Conservation (phyloP, 2,113 vertebrate species). For the Corapipo altera region DNA sequence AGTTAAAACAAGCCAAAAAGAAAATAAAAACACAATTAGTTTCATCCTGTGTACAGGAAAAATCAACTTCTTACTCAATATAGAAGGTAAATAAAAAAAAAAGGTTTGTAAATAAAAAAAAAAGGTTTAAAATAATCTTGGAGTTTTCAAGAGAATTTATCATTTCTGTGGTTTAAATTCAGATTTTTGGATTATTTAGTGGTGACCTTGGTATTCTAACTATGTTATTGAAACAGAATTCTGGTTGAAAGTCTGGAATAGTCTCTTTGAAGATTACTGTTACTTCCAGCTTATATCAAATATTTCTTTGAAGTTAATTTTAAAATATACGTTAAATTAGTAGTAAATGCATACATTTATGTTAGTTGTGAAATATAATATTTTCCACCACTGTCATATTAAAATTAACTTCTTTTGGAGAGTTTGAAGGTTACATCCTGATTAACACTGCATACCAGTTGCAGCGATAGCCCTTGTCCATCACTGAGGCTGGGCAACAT, state of each 20-base stretch:
- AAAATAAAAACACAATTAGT: neutral
- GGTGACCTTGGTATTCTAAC: neutral
- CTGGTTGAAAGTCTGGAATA: neutral
- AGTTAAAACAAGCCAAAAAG: neutral
- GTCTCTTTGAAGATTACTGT: neutral
- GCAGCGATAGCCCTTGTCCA: accelerated
- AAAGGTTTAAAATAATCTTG: neutral
- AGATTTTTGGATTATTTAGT: neutral
- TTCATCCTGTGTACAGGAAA: neutral
- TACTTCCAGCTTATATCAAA: neutral
- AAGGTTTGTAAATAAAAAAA: neutral
- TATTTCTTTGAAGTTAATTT: neutral
- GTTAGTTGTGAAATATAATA: neutral
- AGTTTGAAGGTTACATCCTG: neutral
- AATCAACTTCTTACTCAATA: neutral
- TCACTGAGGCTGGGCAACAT: neutral
- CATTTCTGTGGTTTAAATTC: neutral
- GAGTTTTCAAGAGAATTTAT: neutral
- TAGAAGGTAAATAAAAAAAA: neutral
- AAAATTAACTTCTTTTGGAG: neutral
- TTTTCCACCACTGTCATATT: neutral
- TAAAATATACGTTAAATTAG: neutral
- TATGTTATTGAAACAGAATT: neutral
- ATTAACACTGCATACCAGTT: neutral
- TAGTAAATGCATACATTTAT: neutral